phyloP scores from a whole-genome alignment of 2,797 vertebrate species.

The Peromyscus melanophrys region DNA sequence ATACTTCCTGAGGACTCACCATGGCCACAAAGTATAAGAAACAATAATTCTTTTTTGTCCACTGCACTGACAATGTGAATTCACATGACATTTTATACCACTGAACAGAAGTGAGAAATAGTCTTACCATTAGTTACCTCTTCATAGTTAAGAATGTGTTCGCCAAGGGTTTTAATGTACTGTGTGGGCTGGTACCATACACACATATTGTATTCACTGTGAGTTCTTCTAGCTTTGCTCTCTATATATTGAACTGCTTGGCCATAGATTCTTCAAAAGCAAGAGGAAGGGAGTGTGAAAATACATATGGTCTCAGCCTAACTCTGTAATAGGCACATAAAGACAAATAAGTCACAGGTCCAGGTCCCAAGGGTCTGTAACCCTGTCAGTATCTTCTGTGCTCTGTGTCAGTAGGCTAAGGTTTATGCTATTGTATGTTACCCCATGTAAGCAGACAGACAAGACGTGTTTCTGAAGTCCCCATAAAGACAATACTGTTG shows the following conservation, averaged over 20 bases:
- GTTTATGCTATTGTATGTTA: neutral
- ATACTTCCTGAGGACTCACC: slow-evolving; percentile 74
- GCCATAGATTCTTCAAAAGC: slow-evolving; percentile 55
- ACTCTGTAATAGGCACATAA: neutral
- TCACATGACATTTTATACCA: slow-evolving; percentile 68
- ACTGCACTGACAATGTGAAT: slow-evolving; percentile 59
- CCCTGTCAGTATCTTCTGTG: neutral
- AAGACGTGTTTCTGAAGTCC: neutral
- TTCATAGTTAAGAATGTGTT: slow-evolving; percentile 67
- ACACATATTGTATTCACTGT: slow-evolving; percentile 70
- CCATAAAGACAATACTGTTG: neutral
- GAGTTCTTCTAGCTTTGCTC: slow-evolving; percentile 64
- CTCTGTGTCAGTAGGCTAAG: neutral
- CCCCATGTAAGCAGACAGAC: neutral
- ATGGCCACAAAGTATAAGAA: slow-evolving; percentile 79
- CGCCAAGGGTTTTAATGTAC: slow-evolving; percentile 58
- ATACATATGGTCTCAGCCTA: neutral
- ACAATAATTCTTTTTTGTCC: slow-evolving; percentile 75
- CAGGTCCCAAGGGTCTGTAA: neutral
- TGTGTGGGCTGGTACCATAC: neutral
- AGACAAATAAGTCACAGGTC: neutral
- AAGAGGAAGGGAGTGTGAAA: neutral
- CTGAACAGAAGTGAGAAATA: slow-evolving; percentile 66
- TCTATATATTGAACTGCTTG: slow-evolving; percentile 71
- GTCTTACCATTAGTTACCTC: slow-evolving; percentile 43